Evolutionary conservation across 2,888 invertebrate genomes (phyloP).

Genomic region (Hyposoter didymator): DNA sequence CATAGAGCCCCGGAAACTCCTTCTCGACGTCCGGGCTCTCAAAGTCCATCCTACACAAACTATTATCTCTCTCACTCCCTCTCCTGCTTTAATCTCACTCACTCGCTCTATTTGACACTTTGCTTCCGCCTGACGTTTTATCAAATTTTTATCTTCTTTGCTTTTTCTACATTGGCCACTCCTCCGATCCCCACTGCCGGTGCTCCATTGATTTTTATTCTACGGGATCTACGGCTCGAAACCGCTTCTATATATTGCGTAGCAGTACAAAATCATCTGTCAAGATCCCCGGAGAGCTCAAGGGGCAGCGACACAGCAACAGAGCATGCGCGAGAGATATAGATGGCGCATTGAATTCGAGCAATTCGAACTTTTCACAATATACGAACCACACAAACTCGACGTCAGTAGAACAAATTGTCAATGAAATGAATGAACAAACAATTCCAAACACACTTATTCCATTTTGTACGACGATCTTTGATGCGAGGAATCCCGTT

Average conservation of each 20-base stretch:
- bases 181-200: conserved; percentile 46
- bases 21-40: conserved; percentile 96
- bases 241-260: conserved; percentile 11
- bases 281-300: conserved; percentile 10
- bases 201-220: conserved; percentile 50
- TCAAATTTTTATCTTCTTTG: conserved; percentile 25
- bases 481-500: not conserved
- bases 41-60: conserved; percentile 88
- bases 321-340: not conserved
- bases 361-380: conserved; percentile 7
- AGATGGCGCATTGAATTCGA: conserved; percentile 16
- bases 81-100: conserved; percentile 15
- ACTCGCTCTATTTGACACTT: conserved; percentile 46
- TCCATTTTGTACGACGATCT: not conserved
- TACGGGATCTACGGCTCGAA: conserved; percentile 21
- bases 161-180: conserved; percentile 51
- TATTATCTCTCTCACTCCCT: conserved; percentile 31
- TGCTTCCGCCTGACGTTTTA: conserved; percentile 35
- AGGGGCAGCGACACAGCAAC: not conserved
- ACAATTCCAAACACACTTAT: not conserved
- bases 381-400: not conserved
- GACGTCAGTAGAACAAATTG: not conserved
- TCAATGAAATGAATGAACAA: not conserved
- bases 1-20: conserved; percentile 95
- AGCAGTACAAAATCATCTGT: conserved; percentile 38